Conservation (phyloP, 2,888 invertebrate genomes). For the Drosophila incognita region DNA sequence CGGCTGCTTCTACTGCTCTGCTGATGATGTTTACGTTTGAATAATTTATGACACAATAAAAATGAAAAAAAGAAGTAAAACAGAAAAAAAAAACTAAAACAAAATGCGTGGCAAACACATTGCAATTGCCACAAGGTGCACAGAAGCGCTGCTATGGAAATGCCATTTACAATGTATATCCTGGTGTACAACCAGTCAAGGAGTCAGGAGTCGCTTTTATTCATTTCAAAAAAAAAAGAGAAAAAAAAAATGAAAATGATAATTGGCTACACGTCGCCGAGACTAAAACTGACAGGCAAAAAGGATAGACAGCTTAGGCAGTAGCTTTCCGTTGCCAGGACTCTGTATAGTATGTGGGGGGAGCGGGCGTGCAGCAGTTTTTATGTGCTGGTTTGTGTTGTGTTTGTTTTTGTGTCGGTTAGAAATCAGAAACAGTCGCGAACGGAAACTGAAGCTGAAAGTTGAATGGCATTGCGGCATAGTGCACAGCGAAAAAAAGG, state of each 20-base stretch:
- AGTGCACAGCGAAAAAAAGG: constrained; percentile 67
- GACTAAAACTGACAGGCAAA: constrained; percentile 65
- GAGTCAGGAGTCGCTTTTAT: constrained; percentile 65
- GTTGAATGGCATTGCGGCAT: constrained; percentile 74
- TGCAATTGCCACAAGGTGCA: constrained; percentile 80
- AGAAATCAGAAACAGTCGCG: constrained; percentile 74
- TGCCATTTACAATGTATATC: constrained; percentile 73
- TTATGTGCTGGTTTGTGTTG: constrained; percentile 29
- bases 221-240: constrained; percentile 60
- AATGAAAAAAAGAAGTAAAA: constrained; percentile 33
- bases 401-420: constrained; percentile 22
- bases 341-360: constrained; percentile 11
- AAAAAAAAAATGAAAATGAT: constrained; percentile 56
- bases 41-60: constrained; percentile 83
- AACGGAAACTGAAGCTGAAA: constrained; percentile 78
- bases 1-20: constrained; percentile 36
- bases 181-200: constrained; percentile 31
- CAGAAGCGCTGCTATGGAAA: constrained; percentile 66
- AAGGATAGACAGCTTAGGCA: constrained; percentile 57
- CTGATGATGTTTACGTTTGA: constrained; percentile 84
- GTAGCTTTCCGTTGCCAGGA: constrained; percentile 22
- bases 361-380: constrained; percentile 46
- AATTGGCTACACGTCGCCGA: constrained; percentile 67
- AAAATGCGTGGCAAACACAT: constrained; percentile 41
- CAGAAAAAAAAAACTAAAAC: constrained; percentile 42